A percentile compares a stretch with the other conserved stretches of the same genome.
Evolutionary conservation across 2,888 invertebrate species (phyloP).

Genomic region (Eudemis profundana): DNA sequence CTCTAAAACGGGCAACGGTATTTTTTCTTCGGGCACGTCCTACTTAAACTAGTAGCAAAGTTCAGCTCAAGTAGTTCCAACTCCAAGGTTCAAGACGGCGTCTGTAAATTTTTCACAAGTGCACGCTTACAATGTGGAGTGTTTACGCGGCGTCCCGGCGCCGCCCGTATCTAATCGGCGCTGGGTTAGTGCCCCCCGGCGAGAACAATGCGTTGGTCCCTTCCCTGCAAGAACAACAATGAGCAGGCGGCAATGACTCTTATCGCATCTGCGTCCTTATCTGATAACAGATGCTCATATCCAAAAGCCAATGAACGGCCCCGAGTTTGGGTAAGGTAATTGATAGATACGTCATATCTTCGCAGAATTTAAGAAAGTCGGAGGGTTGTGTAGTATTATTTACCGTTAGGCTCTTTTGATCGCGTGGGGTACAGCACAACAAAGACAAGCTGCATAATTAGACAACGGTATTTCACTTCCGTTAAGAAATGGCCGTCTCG

Average conservation of each 20-base stretch:
- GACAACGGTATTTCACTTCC: slow-evolving; percentile 28
- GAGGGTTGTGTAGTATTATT: slow-evolving; percentile 1
- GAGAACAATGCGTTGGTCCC: slow-evolving; percentile 84
- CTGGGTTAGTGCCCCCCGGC: slow-evolving; percentile 82
- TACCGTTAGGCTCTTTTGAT: neutral
- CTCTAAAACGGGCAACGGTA: neutral
- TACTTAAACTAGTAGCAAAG: neutral
- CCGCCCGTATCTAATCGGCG: slow-evolving; percentile 78
- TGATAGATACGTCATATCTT: slow-evolving; percentile 8
- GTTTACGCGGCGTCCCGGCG: slow-evolving; percentile 62
- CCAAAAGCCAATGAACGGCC: slow-evolving; percentile 1
- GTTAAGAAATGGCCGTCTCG: slow-evolving; percentile 14
- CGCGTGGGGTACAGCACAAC: slow-evolving; percentile 3
- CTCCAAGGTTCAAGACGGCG: slow-evolving; percentile 25
- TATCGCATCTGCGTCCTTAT: slow-evolving; percentile 39
- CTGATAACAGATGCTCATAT: slow-evolving; percentile 28
- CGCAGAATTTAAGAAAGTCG: slow-evolving; percentile 5
- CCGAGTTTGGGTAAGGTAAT: neutral
- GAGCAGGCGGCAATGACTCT: slow-evolving; percentile 53
- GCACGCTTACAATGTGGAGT: slow-evolving; percentile 58
- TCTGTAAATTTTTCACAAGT: slow-evolving; percentile 50
- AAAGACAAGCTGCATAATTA: slow-evolving; percentile 13
- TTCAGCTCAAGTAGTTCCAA: slow-evolving; percentile 16
- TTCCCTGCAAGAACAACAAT: slow-evolving; percentile 44
- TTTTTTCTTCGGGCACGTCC: neutral